Conservation (phyloP, 2,888 invertebrate genomes). For the Hypolimnas misippus region DNA sequence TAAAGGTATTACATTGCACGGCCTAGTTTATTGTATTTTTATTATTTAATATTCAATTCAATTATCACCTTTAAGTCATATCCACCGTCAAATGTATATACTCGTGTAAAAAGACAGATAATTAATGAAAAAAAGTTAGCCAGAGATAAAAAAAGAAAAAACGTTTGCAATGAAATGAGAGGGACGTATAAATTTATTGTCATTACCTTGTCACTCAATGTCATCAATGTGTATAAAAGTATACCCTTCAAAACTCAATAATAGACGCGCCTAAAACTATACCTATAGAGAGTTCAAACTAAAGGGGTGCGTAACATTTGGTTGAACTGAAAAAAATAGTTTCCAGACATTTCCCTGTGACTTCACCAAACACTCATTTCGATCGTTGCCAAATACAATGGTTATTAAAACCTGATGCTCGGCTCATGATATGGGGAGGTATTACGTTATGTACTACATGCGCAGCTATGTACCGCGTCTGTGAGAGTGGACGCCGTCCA, state of each 20-base stretch:
- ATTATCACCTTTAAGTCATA: too few relatives aligned
- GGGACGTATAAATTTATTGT: neutral
- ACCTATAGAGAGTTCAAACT: constrained; percentile 31
- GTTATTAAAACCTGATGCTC: constrained; percentile 80
- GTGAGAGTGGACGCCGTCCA: constrained; percentile 77
- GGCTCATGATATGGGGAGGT: constrained; percentile 66
- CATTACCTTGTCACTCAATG: neutral
- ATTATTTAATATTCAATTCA: too few relatives aligned
- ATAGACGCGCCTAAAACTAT: constrained; percentile 7
- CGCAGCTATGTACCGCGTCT: constrained; percentile 49
- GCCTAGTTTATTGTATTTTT: too few relatives aligned
- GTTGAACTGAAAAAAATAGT: constrained; percentile 58
- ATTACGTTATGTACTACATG: constrained; percentile 52
- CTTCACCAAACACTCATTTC: constrained; percentile 77
- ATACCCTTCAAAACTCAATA: constrained; percentile 14
- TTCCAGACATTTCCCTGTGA: constrained; percentile 66
- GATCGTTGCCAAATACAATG: constrained; percentile 83
- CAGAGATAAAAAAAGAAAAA: too few relatives aligned
- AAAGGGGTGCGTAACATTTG: constrained; percentile 50
- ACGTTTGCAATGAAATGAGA: neutral
- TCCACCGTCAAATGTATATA: too few relatives aligned
- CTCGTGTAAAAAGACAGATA: too few relatives aligned
- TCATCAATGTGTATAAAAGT: neutral
- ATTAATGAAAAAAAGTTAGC: too few relatives aligned
- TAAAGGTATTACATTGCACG: too few relatives aligned